Evolutionary conservation across 2,888 invertebrate species (phyloP), one percentile per base, ranked within the genome.

Genomic region (Eristalinus sepulchralis): DNA sequence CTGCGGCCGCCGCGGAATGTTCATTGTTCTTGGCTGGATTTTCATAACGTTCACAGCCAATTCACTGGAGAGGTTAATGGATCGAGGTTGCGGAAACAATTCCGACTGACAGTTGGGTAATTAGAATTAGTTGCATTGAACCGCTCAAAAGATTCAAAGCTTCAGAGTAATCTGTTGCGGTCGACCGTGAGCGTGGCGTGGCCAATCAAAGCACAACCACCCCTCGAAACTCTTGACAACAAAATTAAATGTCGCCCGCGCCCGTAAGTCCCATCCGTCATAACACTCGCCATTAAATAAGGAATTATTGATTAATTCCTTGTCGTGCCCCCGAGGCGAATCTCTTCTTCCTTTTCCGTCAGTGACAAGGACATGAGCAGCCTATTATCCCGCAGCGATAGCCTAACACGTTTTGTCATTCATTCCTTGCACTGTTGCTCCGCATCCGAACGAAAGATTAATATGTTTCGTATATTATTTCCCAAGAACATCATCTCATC

Each of bases 401-500:
- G 36, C 17, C 36, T 34, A 53, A 70, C 70, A 70, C 59, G 59
- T 59, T 60, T 60, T 39, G 27, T 59, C 59, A 70, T 17, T 60
- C 59, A 70, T 70, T 36, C 36, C 27, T 47, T 47, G 47, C 27
- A 13, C 11, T 60, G 10, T 27, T 17, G 20, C 27, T n/a, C 39
- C 59, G 57, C 57, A 24, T 36, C 34, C 22, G n/a, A 55, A 59
- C 17, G 39, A 59, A 47, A 70, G 59, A 70, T 70, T 70, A 70
- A 70, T 70, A 70, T 70, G 70, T 70, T 59, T 59, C 60, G 59
- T 39, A 70, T 60, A 70, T 70, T 60, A 70, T 60, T 70, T 70
- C 70, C 59, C 27, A 60, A 70, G 59, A 39, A 60, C 70, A 70
- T 47, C 47, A 47, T 70, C 59, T 60, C 70, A 60, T 70, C 70